Base-by-base conservation (phyloP, 2,888 invertebrate species). In the Crossocerus cetratus region DNA sequence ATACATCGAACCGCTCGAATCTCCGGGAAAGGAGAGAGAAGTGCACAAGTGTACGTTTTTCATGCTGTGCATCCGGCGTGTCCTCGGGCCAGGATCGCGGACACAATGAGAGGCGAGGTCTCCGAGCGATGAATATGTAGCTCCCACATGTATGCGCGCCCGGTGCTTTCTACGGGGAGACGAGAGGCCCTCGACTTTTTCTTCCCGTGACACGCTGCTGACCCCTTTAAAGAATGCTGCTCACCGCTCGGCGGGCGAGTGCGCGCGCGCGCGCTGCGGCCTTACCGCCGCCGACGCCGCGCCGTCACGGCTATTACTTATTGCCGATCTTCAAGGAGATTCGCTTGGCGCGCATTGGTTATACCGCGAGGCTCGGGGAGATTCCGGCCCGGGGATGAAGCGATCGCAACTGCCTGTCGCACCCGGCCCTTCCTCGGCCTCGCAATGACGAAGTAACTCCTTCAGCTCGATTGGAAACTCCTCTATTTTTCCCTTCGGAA, bases 261-360 rank as follows among this genome's bases (percentile, higher is more conserved):
- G 49, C 49, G 49, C n/a, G n/a, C 14, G 49, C 49, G 49, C n/a
- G n/a, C 14, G 14, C 49, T 16, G 8, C 72, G 77, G 82, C 82
- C 81, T 82, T 75, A 82, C 77, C 76, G 3, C 32, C 32, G 32
- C 32, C 2, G 32, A 2, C 23, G 23, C 23, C 23, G 23, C 23
- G 23, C 23, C 76, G 76, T 80, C 80, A 82, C 42, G 74, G 76
- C 72, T 83, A 79, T 83, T 81, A 83, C 77, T 83, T 83, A 83
- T 83, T 75, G 76, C 76, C 81, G 82, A 83, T 83, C 79, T 32
- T 81, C 81, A 78, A 81, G 79, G 76, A 79, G 79, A 81, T 83
- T 79, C 77, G 76, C 77, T 74, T 59, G 49, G 49, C 70, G 72
- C 54, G 69, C 75, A 83, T 83, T 81, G 81, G 81, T 81, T 83